Percentiles rank a stretch among this genome's conserved stretches.
phyloP scores from a whole-genome alignment of 2,888 invertebrate species.

The Pollenia griseotomentosa region DNA sequence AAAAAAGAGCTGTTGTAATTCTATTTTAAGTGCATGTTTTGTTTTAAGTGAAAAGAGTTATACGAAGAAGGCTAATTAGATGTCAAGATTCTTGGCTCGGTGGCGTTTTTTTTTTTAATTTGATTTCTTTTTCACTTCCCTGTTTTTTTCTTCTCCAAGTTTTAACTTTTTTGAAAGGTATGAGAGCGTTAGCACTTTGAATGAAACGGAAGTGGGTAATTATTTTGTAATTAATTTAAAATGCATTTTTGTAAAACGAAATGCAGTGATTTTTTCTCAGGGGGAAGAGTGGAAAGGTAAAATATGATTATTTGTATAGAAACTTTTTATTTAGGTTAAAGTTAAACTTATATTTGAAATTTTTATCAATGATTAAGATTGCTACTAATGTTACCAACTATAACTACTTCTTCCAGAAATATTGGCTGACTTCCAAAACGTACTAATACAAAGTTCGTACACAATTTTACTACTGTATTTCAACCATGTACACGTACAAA shows the following conservation, averaged over 20 bases:
- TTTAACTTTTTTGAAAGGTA: constrained; percentile 13
- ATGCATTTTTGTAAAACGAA: constrained; percentile 51
- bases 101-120: constrained; percentile 31
- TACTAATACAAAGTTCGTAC: too few species aligned
- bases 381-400: too few species aligned
- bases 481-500: too few species aligned
- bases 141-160: constrained; percentile 8
- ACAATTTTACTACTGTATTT: too few species aligned
- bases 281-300: too few species aligned
- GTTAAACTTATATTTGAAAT: too few species aligned
- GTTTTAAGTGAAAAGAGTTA: constrained; percentile 35
- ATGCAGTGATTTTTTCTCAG: constrained; percentile 18
- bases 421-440: too few species aligned
- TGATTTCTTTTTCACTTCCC: constrained; percentile 47
- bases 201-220: constrained; percentile 65
- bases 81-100: constrained; percentile 55
- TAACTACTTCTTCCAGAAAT: too few species aligned
- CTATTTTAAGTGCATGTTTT: constrained; percentile 65
- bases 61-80: constrained; percentile 69
- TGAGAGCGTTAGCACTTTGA: constrained; percentile 38
- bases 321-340: too few species aligned
- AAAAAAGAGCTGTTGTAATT: constrained; percentile 64
- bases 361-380: too few species aligned
- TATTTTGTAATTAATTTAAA: constrained; percentile 59
- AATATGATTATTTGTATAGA: too few species aligned